These are phyloP conservation scores for Alces alces DNA, from an alignment of 2,113 vertebrate species.

Conservation along the genomic window DNA sequence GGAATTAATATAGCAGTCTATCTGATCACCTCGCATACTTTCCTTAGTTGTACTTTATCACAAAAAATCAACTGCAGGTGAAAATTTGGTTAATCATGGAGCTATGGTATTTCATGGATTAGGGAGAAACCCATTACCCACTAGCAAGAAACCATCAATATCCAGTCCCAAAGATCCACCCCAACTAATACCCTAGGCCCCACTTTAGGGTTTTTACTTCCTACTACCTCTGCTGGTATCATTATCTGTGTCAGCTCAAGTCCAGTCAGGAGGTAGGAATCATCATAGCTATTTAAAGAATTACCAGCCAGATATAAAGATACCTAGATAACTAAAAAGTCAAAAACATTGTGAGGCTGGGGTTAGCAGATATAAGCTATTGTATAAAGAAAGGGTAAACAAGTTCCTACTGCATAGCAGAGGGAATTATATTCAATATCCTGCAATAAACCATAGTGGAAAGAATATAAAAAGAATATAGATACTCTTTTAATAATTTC, in stretches of 20 bases:
- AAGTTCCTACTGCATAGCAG: neutral
- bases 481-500: neutral
- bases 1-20: neutral
- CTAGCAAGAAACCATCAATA: neutral
- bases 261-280: neutral
- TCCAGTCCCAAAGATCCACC: neutral
- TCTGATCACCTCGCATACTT: neutral
- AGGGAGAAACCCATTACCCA: neutral
- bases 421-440: neutral
- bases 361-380: neutral
- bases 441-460: neutral
- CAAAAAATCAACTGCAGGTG: neutral
- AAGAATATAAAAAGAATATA: neutral
- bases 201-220: neutral
- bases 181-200: fast-evolving
- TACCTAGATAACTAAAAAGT: neutral
- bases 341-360: neutral
- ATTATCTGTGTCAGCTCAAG: neutral
- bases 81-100: neutral
- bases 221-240: neutral
- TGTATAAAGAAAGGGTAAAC: neutral
- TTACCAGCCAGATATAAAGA: neutral
- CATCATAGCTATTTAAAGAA: neutral
- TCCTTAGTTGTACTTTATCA: neutral
- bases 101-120: neutral